Percentiles rank a stretch among this genome's conserved stretches.
These are phyloP conservation scores for Geotrupes spiniger DNA, from an alignment of 2,888 invertebrate species.

Conservation along the genomic window DNA sequence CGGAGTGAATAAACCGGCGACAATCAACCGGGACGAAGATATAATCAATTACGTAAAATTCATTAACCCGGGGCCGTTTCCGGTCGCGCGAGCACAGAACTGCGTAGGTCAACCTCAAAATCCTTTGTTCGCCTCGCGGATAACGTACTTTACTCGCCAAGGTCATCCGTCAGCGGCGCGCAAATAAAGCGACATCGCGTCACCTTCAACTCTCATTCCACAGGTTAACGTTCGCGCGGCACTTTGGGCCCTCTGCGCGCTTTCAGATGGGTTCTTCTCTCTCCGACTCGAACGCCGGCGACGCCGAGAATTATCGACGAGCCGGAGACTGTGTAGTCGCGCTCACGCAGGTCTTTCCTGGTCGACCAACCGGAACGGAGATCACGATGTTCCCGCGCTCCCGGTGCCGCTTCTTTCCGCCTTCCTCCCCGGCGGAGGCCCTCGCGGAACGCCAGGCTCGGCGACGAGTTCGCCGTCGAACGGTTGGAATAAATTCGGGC, in stretches of 20 bases:
- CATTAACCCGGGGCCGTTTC: no score
- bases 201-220: slow-evolving; percentile 36
- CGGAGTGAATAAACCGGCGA: no score
- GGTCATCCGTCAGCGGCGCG: slow-evolving; percentile 28
- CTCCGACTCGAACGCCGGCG: slow-evolving; percentile 16
- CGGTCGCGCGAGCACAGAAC: no score
- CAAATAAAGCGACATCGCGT: slow-evolving; percentile 35
- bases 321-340: slow-evolving; percentile 15
- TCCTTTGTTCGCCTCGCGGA: slow-evolving; percentile 33
- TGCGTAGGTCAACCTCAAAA: no score
- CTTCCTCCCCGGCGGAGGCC: no score
- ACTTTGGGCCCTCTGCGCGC: slow-evolving; percentile 15
- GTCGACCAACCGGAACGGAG: slow-evolving; percentile 26
- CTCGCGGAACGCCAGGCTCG: no score
- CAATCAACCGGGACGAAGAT: no score
- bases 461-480: no score
- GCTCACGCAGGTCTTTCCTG: slow-evolving; percentile 21
- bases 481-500: no score
- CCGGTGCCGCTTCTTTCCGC: no score
- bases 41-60: no score
- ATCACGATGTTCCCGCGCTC: slow-evolving; percentile 9
- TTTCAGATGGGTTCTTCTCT: slow-evolving; percentile 21
- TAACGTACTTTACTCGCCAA: slow-evolving; percentile 29
- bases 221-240: slow-evolving; percentile 34
- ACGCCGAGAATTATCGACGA: slow-evolving; percentile 10